Base-by-base conservation (phyloP, 23 tunicate species). In the Clavelina lepadiformis region DNA sequence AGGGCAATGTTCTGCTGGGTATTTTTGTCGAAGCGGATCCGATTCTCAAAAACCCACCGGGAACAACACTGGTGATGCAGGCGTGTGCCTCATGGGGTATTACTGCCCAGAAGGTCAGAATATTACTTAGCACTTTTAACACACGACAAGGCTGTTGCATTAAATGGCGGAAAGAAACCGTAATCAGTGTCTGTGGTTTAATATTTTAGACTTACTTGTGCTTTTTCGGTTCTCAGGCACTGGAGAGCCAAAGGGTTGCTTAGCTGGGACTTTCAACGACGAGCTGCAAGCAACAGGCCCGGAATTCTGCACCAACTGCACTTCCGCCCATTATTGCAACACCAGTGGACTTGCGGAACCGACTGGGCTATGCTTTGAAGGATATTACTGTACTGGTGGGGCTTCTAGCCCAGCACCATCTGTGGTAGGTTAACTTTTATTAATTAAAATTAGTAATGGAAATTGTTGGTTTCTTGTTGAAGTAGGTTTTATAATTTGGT, bases 1-100 rank as follows among this genome's bases (percentile, higher is more conserved):
- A 77, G 94, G 83, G 27, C 38, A 56, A 55, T 93, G 98, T 54
- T 78, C 79, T 61, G 64, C 87, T 5, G 98, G 98, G 28, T 86
- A 65, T 61, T 94, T 36, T 50, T 94, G 99, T 41, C 73, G 95
- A 41, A 72, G 73, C 34, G 86, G 74, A 35, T 82, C 92, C 3
- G 79, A 73, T 30, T 78, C 91, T 1, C 35, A 37, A 5, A 38
- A 21, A 6, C 98, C 98, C 0, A 26, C 77, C 15, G 92, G 81
- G 21, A 69, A 73, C 33, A 64, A 77, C 28, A 59, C 56, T 7
- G 91, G 85, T 28, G 86, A 86, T 58, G 91, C 95, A 1, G 95
- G 88, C 5, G 67, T 88, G 5, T 94, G 99, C 44, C 95, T 91
- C 2, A 56, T 70, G 5, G 99, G 99, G 23, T 70, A 73, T 33